A percentile compares a stretch with the other conserved stretches of the same genome.
Evolutionary conservation across 2,888 invertebrate species (phyloP).

Genomic region (Sesia bembeciformis): DNA sequence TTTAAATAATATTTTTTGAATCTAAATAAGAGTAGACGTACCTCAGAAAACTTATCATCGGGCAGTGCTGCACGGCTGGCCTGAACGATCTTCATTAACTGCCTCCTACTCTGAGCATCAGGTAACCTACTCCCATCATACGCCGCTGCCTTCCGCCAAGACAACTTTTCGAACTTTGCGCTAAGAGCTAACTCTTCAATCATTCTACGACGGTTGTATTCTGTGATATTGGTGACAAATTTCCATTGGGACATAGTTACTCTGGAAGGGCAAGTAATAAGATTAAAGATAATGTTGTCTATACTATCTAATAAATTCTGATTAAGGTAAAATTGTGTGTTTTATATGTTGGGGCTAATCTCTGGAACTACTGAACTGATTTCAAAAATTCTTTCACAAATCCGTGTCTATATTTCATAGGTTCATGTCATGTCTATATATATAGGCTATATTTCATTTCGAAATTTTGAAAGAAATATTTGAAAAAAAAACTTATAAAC

Average conservation of each 20-base stretch:
- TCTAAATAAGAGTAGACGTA: conserved; percentile 22
- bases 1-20: too few relatives aligned
- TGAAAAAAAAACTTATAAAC: too few relatives aligned
- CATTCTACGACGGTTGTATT: conserved; percentile 80
- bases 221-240: conserved; percentile 85
- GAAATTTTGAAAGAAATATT: too few relatives aligned
- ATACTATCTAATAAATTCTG: not conserved
- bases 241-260: conserved; percentile 83
- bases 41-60: conserved; percentile 83
- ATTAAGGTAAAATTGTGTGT: too few relatives aligned
- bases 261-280: conserved; percentile 22
- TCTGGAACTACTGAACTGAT: too few relatives aligned
- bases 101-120: conserved; percentile 77
- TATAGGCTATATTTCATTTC: too few relatives aligned
- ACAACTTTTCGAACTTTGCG: conserved; percentile 81
- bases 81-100: conserved; percentile 80
- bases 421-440: too few relatives aligned
- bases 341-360: too few relatives aligned
- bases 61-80: conserved; percentile 83
- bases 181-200: conserved; percentile 80
- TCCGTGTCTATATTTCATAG: too few relatives aligned
- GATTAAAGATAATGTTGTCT: not conserved
- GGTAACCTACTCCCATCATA: conserved; percentile 81
- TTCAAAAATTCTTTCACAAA: too few relatives aligned
- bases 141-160: conserved; percentile 81